Evolutionary conservation across 2,888 invertebrate genomes (phyloP), one percentile per base, ranked within the genome.

Genomic region (Cyclophora punctaria): DNA sequence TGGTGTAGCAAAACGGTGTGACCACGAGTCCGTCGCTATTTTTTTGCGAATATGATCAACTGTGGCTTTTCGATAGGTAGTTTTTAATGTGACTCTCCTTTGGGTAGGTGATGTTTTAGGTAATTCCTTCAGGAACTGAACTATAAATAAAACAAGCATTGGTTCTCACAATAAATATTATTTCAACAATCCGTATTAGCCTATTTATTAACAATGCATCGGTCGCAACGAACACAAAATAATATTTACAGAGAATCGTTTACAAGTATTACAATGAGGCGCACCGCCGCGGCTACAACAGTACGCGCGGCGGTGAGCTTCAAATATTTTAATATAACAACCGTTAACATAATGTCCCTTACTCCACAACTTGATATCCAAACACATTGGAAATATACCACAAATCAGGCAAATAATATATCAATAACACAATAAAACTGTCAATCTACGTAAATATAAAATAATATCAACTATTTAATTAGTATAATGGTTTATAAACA

Each of bases 101-200:
- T 20, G 2, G 20, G 20, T 20, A 20, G 20, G 20, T 20, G 20
- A 20, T 20, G 37, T 37, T 37, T 4, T 37, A 37, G 37, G 37
- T 5, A 37, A 37, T 37, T 5, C 1, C 44, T 46, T 40, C 3
- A 42, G 37, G 40, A n/a, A 44, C 34, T 41, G 48, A 46, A 34
- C 34, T 35, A 35, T 5, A 66, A 75, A 77, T 57, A 70, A 78
- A 70, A 79, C 67, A 67, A 58, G 48, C 49, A 34, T 59, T 57
- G 49, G 58, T 80, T 80, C 81, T 80, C 83, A 56, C 72, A 72
- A 79, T 84, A 87, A 87, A 87, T 87, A 87, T 87, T 84, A 87
- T 87, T 86, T 83, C 77, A 87, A 83, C 68, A 78, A 70, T 74
- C 65, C 69, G 67, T 69, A 62, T 66, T 51, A 75, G 69, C 77